Base-by-base conservation (phyloP, 2,797 vertebrate species). In the Brotula barbata region DNA sequence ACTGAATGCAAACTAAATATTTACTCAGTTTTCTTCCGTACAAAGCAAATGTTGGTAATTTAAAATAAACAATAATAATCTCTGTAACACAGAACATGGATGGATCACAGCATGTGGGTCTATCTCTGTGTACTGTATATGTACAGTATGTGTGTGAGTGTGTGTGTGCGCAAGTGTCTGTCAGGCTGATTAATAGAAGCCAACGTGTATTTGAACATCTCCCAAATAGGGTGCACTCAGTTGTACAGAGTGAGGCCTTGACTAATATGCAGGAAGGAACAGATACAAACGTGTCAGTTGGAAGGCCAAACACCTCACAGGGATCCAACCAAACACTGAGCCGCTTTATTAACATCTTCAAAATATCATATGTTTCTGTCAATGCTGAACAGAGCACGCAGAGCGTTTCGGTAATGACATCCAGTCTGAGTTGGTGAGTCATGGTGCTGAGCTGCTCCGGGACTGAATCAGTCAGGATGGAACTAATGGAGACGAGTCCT, bases 11-110 rank as follows among this genome's bases (percentile, higher is more conserved):
- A 65, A 59, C 44, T 7, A 54, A 76, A 67, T 72, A 52, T 75
- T 68, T 60, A 71, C 60, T 71, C 58, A 68, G 51, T 51, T 57
- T 71, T 77, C 65, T 59, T 50, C 20, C 41, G 7, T 36, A 17
- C 37, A 17, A 6, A 56, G 28, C 75, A 73, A 73, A 68, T 42
- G 59, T 48, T 76, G 21, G 64, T 71, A 63, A 28, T 50, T 47
- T 80, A 79, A 68, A 58, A 78, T 78, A 62, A 80, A 85, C 74
- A 69, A 58, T 64, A n/a, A n/a, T n/a, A n/a, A n/a, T n/a, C n/a
- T n/a, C n/a, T n/a, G n/a, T n/a, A n/a, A n/a, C n/a, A n/a, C n/a
- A n/a, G n/a, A n/a, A n/a, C 5, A 7, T 47, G 21, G 34, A 53
- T 17, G 23, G 48, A 60, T 40, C 44, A 17, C 41, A 49, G 44